Evolutionary conservation across 2,113 vertebrate species (phyloP), one percentile per base, ranked within the genome.

Genomic region (Tyrannus savana): DNA sequence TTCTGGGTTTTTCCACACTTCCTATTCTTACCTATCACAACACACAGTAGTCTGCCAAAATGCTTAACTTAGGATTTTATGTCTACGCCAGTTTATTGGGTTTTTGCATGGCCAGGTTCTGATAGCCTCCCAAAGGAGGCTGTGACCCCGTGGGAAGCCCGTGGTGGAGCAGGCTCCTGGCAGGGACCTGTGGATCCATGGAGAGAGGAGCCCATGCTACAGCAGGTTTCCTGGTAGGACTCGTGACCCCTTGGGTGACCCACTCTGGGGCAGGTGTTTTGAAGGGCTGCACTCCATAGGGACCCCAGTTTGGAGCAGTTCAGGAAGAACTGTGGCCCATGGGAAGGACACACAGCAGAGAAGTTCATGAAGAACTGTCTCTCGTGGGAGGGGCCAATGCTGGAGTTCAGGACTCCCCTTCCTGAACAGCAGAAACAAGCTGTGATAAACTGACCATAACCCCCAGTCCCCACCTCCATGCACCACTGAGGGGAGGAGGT

Each of bases 91-190:
- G 10, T 3, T 41, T 33, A 49, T 25, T 23, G 25, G 42, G 35
- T 33, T 71, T 71, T 71, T 63, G 25, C 41, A 37, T 6, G 55
- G 31, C 12, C 79, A 56, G 27, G 42, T 49, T 42, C 35, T 63
- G 49, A 44, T 33, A 42, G 31, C 13, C 49, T 27, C n/a, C 37
- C 24, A n/a, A 47, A 41, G 78, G 30, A 31, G 16, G 12, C 13
- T 47, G 52, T 24, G 59, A 59, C 4, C 15, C 27, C 1, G 0
- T 31, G 62, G 9, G n/a, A 68, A 41, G 47, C 24, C 16, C 1
- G 0, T 2, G 2, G 52, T 41, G 53, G 30, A 68, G 39, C 24
- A 60, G 39, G 37, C 18, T 59, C 28, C 39, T 63, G 39, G 12
- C 39, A 42, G 39, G 62, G 62, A 42, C 39, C 12, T 63, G 62